Percentiles rank a stretch among this genome's conserved stretches.
Conservation (phyloP, 2,888 invertebrate species). For the Eurytoma californica region DNA sequence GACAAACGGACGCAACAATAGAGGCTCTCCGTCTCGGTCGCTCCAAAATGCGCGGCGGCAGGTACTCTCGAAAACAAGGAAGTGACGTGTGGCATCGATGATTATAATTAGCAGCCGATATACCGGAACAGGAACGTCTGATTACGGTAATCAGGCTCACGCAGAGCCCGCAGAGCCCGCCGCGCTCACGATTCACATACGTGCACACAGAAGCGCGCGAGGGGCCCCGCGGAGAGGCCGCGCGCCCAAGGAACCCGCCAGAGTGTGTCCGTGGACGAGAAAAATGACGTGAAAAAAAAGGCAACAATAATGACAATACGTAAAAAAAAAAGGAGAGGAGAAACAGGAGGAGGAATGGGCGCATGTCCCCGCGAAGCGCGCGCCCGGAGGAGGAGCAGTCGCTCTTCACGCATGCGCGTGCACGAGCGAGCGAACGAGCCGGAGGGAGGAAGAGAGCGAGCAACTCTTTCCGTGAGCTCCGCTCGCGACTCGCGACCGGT, state of each 20-base stretch:
- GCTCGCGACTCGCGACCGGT: conserved; percentile 60
- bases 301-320: conserved; percentile 47
- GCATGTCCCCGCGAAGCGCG: conserved; percentile 60
- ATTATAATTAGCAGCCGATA: conserved; percentile 74
- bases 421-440: conserved; percentile 49
- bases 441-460: conserved; percentile 25
- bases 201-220: conserved; percentile 36
- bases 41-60: conserved; percentile 61
- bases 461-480: conserved; percentile 73
- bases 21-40: neutral
- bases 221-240: neutral
- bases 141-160: conserved; percentile 74
- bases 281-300: conserved; percentile 48
- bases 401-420: conserved; percentile 62
- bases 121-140: conserved; percentile 71
- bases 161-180: conserved; percentile 56
- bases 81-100: conserved; percentile 73
- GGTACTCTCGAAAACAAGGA: conserved; percentile 67
- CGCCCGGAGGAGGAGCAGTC: conserved; percentile 60
- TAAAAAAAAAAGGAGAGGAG: conserved; percentile 2
- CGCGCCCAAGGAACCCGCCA: conserved; percentile 13
- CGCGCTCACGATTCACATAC: conserved; percentile 65
- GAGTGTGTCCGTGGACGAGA: conserved; percentile 20
- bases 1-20: neutral
- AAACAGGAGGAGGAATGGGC: conserved; percentile 24